These are phyloP conservation scores for Pygoscelis antarcticus DNA, from an alignment of 2,113 vertebrate species.

Conservation along the genomic window DNA sequence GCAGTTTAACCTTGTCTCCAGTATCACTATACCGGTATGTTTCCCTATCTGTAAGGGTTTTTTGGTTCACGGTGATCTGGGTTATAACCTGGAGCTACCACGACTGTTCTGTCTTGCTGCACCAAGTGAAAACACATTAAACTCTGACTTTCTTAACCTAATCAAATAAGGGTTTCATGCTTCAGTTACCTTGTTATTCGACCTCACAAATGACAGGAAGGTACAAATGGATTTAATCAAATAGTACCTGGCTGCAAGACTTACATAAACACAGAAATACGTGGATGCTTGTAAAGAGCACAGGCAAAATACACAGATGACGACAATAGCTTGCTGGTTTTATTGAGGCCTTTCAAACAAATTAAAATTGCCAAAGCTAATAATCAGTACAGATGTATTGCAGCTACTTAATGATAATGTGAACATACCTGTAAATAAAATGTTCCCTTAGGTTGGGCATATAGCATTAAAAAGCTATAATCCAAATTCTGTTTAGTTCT, in stretches of 20 bases:
- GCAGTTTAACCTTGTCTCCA: neutral
- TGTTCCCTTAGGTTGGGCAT: slow-evolving; percentile 85
- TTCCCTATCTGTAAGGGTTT: neutral
- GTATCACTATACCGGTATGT: neutral
- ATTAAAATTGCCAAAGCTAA: neutral
- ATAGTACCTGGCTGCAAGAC: neutral
- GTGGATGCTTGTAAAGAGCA: neutral
- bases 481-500: slow-evolving; percentile 89
- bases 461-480: slow-evolving; percentile 92
- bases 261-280: neutral
- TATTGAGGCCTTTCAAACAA: neutral
- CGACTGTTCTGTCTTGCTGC: neutral
- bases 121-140: neutral
- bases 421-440: slow-evolving; percentile 90
- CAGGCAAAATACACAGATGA: neutral
- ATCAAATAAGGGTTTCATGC: neutral
- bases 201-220: neutral
- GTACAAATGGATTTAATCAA: neutral
- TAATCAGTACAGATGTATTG: neutral
- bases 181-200: neutral
- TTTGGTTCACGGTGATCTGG: neutral
- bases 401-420: neutral
- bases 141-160: neutral
- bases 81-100: neutral
- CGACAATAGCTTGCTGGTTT: neutral